A percentile compares a stretch with the other conserved stretches of the same genome.
These are phyloP conservation scores for Tupiocoris notatus DNA, from an alignment of 2,888 invertebrate genomes.

Conservation along the genomic window DNA sequence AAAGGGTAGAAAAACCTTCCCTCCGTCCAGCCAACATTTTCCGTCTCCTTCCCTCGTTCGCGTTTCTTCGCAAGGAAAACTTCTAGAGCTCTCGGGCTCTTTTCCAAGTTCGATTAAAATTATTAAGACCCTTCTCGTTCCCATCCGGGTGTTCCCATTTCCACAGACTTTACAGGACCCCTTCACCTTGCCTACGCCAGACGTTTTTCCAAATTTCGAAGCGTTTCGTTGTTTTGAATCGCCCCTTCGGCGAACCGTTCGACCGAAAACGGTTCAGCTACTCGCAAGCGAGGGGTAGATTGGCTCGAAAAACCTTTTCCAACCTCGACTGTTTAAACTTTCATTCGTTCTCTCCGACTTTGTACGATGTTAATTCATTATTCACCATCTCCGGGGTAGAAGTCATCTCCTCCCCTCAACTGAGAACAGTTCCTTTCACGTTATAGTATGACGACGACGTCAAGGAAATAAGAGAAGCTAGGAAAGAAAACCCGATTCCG, in stretches of 20 bases:
- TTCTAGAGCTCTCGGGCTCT: not conserved
- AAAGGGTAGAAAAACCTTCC: not conserved
- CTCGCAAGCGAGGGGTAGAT: not conserved
- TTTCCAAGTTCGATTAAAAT: conserved; percentile 9
- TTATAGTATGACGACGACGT: not conserved
- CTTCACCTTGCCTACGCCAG: not conserved
- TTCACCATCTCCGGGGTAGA: not conserved
- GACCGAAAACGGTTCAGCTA: not conserved
- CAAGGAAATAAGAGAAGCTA: not conserved
- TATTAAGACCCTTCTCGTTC: conserved; percentile 3
- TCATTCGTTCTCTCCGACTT: not conserved
- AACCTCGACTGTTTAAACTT: not conserved
- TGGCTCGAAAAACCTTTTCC: not conserved
- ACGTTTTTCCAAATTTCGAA: not conserved
- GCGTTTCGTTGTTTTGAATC: not conserved
- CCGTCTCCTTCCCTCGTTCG: not conserved
- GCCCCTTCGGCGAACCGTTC: too few species aligned
- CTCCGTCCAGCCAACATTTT: not conserved
- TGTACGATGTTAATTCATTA: not conserved
- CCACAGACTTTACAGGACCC: not conserved
- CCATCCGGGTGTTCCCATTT: not conserved
- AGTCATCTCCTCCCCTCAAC: not conserved
- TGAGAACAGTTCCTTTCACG: not conserved
- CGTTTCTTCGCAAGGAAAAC: not conserved
- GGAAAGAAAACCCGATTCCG: not conserved